A percentile compares a stretch with the other conserved stretches of the same genome.
phyloP scores from a whole-genome alignment of 1,140 invertebrate species.

The Trachymyrmex septentrionalis region DNA sequence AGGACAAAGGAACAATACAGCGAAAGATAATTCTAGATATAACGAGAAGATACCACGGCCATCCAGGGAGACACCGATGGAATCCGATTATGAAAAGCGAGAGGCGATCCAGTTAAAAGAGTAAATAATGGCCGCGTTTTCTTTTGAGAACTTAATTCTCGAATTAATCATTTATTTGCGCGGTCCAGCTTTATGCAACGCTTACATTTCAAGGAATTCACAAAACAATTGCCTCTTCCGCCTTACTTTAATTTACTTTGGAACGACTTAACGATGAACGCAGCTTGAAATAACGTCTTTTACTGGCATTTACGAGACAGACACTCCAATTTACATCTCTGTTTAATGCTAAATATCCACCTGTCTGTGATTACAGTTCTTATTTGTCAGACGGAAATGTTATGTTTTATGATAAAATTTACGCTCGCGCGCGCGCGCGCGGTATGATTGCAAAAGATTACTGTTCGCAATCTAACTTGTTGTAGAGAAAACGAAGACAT shows the following conservation, averaged over 20 bases:
- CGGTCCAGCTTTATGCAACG: conserved; percentile 7
- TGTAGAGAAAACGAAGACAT: background rate
- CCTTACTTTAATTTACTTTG: conserved; percentile 32
- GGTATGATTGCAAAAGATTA: conserved; percentile 1
- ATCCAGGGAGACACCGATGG: conserved; percentile 9
- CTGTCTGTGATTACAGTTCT: background rate
- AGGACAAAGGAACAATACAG: conserved; percentile 12
- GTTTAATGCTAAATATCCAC: conserved; percentile 31
- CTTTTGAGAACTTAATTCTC: conserved; percentile 47
- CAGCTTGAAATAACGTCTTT: conserved; percentile 33
- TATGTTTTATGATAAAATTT: conserved; percentile 18
- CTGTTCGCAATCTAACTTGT: background rate
- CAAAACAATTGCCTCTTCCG: conserved; percentile 26
- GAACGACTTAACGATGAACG: conserved; percentile 18
- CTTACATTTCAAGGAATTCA: background rate
- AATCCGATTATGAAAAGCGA: conserved; percentile 63
- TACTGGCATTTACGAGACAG: background rate
- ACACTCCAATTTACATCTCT: conserved; percentile 36
- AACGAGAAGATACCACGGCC: conserved; percentile 32
- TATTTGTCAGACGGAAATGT: background rate
- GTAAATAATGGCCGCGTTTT: conserved; percentile 32
- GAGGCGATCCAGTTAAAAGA: conserved; percentile 32
- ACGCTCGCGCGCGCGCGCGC: background rate
- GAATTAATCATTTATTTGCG: conserved; percentile 51
- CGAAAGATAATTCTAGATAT: conserved; percentile 23